These are phyloP conservation scores for Liopterus haemorrhoidalis DNA, from an alignment of 2,888 invertebrate genomes.

Conservation along the genomic window DNA sequence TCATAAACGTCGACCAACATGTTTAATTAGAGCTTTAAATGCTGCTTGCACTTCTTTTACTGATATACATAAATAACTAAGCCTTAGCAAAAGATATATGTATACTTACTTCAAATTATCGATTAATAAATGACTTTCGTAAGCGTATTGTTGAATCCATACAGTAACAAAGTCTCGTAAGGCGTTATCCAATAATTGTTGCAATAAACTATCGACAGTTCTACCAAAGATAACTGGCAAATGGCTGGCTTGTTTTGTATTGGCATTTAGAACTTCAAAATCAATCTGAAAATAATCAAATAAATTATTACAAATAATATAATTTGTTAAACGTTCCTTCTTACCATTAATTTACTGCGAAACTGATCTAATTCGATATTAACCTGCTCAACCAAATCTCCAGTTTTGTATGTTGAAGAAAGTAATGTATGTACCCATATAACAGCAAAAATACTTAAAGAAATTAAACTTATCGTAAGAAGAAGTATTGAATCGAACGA, in stretches of 20 bases:
- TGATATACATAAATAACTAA: no score
- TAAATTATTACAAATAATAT: constrained; percentile 1
- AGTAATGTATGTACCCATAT: constrained; percentile 60
- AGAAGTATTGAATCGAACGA: constrained; percentile 34
- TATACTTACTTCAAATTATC: constrained; percentile 48
- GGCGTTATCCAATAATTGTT: constrained; percentile 73
- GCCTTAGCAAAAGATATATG: no score
- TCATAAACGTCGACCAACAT: no score
- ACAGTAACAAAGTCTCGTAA: constrained; percentile 71
- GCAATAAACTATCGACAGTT: constrained; percentile 76
- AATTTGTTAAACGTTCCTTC: constrained; percentile 19
- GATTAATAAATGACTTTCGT: constrained; percentile 47
- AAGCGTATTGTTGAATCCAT: constrained; percentile 62
- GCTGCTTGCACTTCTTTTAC: no score
- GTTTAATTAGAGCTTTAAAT: no score
- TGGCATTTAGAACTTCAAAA: constrained; percentile 34
- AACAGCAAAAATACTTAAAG: constrained; percentile 45
- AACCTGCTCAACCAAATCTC: constrained; percentile 54
- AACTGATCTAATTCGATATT: constrained; percentile 57
- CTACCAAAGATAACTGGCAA: constrained; percentile 76
- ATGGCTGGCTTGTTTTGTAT: constrained; percentile 41
- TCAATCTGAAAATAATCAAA: constrained; percentile 36
- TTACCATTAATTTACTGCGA: constrained; percentile 57
- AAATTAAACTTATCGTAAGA: constrained; percentile 34
- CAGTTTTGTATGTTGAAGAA: constrained; percentile 60